Percentiles rank a stretch among this genome's conserved stretches.
These are phyloP conservation scores for Samia ricini DNA, from an alignment of 1,140 invertebrate genomes.

Conservation along the genomic window DNA sequence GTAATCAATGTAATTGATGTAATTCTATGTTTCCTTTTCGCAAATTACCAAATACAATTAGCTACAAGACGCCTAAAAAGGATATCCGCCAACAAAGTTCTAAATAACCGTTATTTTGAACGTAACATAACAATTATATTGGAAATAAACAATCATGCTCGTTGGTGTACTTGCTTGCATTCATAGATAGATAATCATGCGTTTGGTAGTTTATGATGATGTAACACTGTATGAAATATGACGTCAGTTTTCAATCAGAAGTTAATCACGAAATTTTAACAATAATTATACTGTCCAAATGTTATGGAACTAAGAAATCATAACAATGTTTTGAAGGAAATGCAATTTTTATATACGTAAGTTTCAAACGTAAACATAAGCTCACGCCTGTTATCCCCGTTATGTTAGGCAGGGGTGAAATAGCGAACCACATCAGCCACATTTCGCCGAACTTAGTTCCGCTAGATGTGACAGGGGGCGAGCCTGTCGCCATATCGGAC, in stretches of 20 bases:
- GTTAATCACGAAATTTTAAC: not conserved
- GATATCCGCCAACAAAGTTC: slow-evolving; percentile 9
- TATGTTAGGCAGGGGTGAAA: too few species aligned
- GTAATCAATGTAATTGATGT: slow-evolving; percentile 13
- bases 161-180: not conserved
- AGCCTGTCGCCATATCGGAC: too few species aligned
- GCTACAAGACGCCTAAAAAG: slow-evolving; percentile 3
- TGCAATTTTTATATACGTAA: too few species aligned
- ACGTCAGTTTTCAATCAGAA: not conserved
- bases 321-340: not conserved
- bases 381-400: too few species aligned
- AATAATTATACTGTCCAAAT: not conserved
- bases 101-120: slow-evolving; percentile 6
- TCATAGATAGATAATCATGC: not conserved
- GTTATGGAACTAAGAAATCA: not conserved
- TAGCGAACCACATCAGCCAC: too few species aligned
- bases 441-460: too few species aligned
- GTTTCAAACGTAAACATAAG: too few species aligned
- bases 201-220: not conserved
- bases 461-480: too few species aligned
- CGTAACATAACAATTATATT: slow-evolving; percentile 8
- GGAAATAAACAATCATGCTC: slow-evolving; percentile 3
- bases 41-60: slow-evolving; percentile 7
- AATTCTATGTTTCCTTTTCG: slow-evolving; percentile 11
- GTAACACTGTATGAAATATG: not conserved